Conservation (phyloP, 2,797 vertebrate genomes). For the Pampus argenteus region DNA sequence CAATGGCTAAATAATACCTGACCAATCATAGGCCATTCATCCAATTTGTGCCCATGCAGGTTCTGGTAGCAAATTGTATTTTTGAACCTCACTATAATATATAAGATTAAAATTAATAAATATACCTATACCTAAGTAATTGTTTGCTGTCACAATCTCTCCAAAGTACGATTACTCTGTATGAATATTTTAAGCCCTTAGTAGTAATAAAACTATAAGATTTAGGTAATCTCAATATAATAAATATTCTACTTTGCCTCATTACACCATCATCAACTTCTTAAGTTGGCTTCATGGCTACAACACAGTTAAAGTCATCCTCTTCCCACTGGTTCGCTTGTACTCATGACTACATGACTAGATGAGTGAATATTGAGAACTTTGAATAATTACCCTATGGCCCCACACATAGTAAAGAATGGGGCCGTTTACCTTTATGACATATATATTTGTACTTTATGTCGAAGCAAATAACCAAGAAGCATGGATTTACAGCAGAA, state of each 20-base stretch:
- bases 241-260: conserved; percentile 21
- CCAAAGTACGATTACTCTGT: conserved; percentile 7
- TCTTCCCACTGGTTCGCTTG: conserved; percentile 42
- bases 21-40: conserved; percentile 14
- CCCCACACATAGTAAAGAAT: conserved; percentile 59
- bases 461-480: conserved; percentile 79
- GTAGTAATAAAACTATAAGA: conserved; percentile 24
- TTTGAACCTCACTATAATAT: background rate
- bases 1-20: background rate
- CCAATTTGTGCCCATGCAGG: conserved; percentile 7
- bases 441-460: conserved; percentile 79
- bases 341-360: conserved; percentile 32
- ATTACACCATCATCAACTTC: conserved; percentile 24
- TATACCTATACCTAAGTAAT: background rate
- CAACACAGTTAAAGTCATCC: background rate
- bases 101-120: conserved; percentile 1
- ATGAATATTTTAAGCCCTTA: conserved; percentile 22
- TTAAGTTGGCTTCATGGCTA: conserved; percentile 22
- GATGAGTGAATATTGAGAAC: conserved; percentile 41
- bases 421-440: conserved; percentile 68
- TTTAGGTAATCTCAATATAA: conserved; percentile 17
- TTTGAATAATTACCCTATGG: conserved; percentile 42
- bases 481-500: conserved; percentile 82
- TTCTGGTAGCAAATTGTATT: background rate
- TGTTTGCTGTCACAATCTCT: conserved; percentile 2